Percentiles rank a stretch among this genome's conserved stretches.
Conservation (phyloP, 2,113 vertebrate species). For the Phalacrocorax carbo region DNA sequence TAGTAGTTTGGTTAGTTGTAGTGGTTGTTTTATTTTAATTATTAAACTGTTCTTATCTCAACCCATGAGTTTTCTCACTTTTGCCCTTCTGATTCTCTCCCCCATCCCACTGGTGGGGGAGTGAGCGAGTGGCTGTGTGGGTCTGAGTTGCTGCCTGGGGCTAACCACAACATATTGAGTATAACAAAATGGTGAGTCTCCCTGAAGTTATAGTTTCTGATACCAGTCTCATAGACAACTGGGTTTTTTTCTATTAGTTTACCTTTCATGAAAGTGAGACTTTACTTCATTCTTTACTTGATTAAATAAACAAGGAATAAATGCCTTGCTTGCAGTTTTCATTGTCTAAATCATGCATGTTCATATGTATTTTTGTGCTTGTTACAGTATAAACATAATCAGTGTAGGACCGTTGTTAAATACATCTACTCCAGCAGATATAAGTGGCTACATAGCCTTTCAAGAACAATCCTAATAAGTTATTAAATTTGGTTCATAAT, state of each 20-base stretch:
- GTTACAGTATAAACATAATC: not conserved
- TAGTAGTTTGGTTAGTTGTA: no score
- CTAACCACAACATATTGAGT: not conserved
- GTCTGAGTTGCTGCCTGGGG: no score
- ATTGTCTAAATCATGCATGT: not conserved
- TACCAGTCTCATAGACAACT: not conserved
- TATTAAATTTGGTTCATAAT: not conserved
- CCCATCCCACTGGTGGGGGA: no score
- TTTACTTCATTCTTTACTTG: not conserved
- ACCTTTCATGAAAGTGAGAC: not conserved
- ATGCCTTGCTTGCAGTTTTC: not conserved
- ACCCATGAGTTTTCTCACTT: no score
- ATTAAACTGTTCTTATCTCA: no score
- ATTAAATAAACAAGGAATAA: not conserved
- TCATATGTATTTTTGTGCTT: not conserved
- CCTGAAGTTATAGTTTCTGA: not conserved
- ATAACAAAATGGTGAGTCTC: not conserved
- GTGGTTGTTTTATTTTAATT: no score
- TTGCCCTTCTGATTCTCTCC: no score
- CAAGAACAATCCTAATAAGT: not conserved
- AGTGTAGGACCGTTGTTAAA: not conserved
- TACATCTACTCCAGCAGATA: not conserved
- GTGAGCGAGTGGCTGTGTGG: no score
- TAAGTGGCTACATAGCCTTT: not conserved
- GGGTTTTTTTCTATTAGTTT: not conserved